Base-by-base conservation (phyloP, 2,888 invertebrate genomes). In the Hydrotaea cyrtoneurina region DNA sequence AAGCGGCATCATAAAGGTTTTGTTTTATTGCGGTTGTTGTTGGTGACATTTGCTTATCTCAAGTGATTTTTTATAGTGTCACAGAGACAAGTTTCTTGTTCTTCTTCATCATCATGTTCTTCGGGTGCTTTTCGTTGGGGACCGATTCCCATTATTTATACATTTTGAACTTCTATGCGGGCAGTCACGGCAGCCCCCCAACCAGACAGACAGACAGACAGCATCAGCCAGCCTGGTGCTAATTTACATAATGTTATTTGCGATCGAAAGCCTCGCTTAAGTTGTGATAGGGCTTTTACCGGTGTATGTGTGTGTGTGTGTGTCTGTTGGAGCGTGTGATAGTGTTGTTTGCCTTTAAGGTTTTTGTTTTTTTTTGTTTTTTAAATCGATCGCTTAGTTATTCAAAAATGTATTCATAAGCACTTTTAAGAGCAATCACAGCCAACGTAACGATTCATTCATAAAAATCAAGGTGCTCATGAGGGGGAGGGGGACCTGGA, bases 201-300 rank as follows among this genome's bases (percentile, higher is more conserved):
- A n/a, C n/a, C 31, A 31, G 31, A 7, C 31, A 31, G 31, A 7
- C 31, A 31, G 31, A 7, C 31, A 13, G 36, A 57, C 31, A 23
- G 72, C 39, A 2, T 4, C 39, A 2, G 39, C 39, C 10, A 17
- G 62, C 59, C 81, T 88, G 88, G 86, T 87, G 88, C 88, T 89
- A 88, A 90, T 90, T 90, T 89, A 89, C 90, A 90, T 90, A 90
- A 90, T 88, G 88, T 89, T 89, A 88, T 89, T 87, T 89, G 87
- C 71, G 19, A 50, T 36, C 36, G 64, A 62, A 23, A 69, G 43
- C 43, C 72, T 50, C 19, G 26, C n/a, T 53, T 73, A 57, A 36
- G 23, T 59, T 26, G 72, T 19, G 53, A 15, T 78, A 36, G 31
- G 71, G 46, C 19, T 57, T 46, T n/a, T n/a, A n/a, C n/a, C n/a